These are phyloP conservation scores for Brachionus koreanus DNA, from an alignment of 1,140 invertebrate species.

Conservation along the genomic window DNA sequence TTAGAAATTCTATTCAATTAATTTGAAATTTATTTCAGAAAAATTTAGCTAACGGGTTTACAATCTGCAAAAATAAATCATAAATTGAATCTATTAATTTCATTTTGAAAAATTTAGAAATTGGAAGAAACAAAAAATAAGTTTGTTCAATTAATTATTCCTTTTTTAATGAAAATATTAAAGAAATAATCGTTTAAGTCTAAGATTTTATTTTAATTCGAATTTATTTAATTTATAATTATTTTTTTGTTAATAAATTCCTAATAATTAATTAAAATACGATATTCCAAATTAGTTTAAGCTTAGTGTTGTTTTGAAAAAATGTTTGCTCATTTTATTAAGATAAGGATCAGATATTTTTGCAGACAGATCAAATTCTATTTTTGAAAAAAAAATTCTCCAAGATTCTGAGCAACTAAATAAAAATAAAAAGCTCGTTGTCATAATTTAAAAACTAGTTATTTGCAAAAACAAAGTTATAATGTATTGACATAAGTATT, in stretches of 20 bases:
- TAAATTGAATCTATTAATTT: too few species aligned
- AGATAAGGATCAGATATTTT: neutral
- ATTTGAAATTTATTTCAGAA: too few species aligned
- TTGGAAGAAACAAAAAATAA: too few species aligned
- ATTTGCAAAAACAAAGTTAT: neutral
- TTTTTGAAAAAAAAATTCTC: neutral
- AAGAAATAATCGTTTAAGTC: neutral
- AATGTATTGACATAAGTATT: neutral
- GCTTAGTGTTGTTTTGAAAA: neutral
- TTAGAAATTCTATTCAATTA: too few species aligned
- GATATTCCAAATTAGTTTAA: neutral
- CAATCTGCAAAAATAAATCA: too few species aligned
- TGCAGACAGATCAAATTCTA: neutral
- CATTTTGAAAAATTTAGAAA: too few species aligned
- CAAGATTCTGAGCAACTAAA: neutral
- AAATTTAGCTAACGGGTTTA: too few species aligned
- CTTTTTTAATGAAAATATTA: too few species aligned
- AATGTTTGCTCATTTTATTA: too few species aligned
- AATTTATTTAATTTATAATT: neutral
- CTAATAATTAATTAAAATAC: neutral
- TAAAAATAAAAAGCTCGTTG: neutral
- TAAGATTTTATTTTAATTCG: neutral
- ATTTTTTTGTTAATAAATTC: neutral
- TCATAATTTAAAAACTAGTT: neutral
- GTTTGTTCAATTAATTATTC: too few species aligned